These are phyloP conservation scores for Egretta garzetta DNA, from an alignment of 2,113 vertebrate genomes.

Conservation along the genomic window DNA sequence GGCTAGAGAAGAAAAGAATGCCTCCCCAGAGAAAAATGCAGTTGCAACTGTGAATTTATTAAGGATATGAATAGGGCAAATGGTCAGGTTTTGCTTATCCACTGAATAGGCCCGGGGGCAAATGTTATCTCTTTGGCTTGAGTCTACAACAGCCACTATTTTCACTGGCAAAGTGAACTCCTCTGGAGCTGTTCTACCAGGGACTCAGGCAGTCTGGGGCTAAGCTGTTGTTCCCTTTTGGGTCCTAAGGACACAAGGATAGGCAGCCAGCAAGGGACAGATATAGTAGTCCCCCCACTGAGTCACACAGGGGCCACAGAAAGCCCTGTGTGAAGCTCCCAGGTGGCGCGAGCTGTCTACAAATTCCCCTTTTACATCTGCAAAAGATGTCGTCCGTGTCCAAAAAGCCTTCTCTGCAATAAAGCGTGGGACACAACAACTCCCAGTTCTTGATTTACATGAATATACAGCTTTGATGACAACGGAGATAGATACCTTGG, in stretches of 20 bases:
- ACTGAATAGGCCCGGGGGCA: not conserved
- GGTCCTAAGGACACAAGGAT: not conserved
- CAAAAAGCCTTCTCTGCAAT: not conserved
- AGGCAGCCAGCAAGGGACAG: not conserved
- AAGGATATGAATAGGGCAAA: not conserved
- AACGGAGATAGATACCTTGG: not conserved
- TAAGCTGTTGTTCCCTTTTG: not conserved
- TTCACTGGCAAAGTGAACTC: not conserved
- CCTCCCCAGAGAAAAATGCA: not conserved
- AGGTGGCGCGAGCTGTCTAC: not conserved
- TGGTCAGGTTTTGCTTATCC: not conserved
- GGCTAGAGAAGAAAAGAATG: not conserved
- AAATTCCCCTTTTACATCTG: not conserved
- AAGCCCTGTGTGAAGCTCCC: not conserved
- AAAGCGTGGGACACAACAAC: not conserved
- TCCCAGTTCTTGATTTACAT: not conserved
- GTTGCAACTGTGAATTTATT: not conserved
- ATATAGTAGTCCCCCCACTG: not conserved
- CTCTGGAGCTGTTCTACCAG: not conserved
- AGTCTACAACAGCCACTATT: not conserved
- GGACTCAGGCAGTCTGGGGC: not conserved
- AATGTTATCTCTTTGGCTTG: not conserved
- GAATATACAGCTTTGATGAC: not conserved
- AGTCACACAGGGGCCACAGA: not conserved
- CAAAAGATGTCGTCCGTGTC: fast-evolving